Conservation (phyloP, 2,797 vertebrate genomes). For the Spinus pinus region DNA sequence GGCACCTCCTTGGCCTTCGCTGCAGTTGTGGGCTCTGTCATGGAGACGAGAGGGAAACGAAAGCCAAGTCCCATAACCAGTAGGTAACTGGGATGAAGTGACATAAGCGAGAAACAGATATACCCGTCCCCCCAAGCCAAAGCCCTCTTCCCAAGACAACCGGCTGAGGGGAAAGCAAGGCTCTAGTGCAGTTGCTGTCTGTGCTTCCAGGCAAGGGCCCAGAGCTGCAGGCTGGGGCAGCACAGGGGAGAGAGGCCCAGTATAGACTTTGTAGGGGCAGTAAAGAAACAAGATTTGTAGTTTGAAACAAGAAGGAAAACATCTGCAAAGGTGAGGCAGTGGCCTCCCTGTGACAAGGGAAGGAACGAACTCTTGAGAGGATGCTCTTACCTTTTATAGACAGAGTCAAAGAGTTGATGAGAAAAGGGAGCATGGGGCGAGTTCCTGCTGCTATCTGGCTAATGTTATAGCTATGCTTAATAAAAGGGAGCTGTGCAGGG, state of each 20-base stretch:
- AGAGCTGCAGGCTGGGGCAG: neutral
- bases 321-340: slow-evolving; percentile 11
- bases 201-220: slow-evolving; percentile 12
- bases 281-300: neutral
- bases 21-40: slow-evolving; percentile 70
- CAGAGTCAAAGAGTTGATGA: neutral
- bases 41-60: slow-evolving; percentile 44
- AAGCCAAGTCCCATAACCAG: slow-evolving; percentile 49
- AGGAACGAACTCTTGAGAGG: neutral
- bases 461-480: neutral
- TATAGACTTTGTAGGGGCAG: neutral
- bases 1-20: slow-evolving; percentile 73
- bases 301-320: neutral
- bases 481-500: slow-evolving; percentile 14
- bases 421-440: neutral
- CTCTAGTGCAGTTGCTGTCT: neutral
- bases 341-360: slow-evolving; percentile 7
- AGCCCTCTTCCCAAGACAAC: slow-evolving; percentile 27
- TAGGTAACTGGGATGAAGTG: slow-evolving; percentile 52
- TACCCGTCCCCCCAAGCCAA: neutral
- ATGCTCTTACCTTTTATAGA: slow-evolving; percentile 36
- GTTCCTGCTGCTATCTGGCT: neutral
- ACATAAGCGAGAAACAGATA: slow-evolving; percentile 46
- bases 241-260: slow-evolving; percentile 10
- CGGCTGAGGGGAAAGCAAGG: neutral